Evolutionary conservation across 2,888 invertebrate genomes (phyloP), one percentile per base, ranked within the genome.

Genomic region (Xanthorhoe designata): DNA sequence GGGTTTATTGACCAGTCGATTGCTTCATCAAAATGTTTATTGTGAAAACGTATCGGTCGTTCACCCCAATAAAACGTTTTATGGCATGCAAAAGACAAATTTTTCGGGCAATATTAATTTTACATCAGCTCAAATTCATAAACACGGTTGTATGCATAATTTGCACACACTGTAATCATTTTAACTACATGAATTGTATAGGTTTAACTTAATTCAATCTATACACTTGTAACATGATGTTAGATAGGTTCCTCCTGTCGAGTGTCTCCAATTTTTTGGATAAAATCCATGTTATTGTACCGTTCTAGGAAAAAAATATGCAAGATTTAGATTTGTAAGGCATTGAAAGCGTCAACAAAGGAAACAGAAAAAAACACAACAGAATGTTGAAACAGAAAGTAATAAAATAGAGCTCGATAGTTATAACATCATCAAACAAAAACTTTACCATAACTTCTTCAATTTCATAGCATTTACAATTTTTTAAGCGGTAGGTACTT

Each of bases 1-100:
- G 50, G 51, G 58, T 51, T 59, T 50, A 59, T 59, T 47, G 19
- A 38, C 38, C 35, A 24, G 42, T 38, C 35, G 15, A 66, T 66
- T 54, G 58, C 54, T 66, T 66, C 61, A 62, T 66, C 54, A 62
- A 66, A 66, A 53, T 42, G 24, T 62, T 35, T 66, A 47, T 62
- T 66, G 47, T 62, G 58, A 62, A 58, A 59, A 24, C 62, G 53
- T 66, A 66, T 58, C 61, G 66, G 29, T 32, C 61, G 50, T n/a
- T 45, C 32, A 66, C 58, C 62, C 59, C 58, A 50, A 66, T 66
- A 66, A 62, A 42, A 64, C 51, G 7, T 45, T 59, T 59, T 51
- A 66, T 49, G 42, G 38, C 50, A 66, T 52, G 38, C 56, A 38
- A 38, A 53, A 52, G 35, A 19, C 7, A 47, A 49, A 50, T 52